Base-by-base conservation (phyloP, 1,140 invertebrate species). In the Cyphomyrmex costatus region DNA sequence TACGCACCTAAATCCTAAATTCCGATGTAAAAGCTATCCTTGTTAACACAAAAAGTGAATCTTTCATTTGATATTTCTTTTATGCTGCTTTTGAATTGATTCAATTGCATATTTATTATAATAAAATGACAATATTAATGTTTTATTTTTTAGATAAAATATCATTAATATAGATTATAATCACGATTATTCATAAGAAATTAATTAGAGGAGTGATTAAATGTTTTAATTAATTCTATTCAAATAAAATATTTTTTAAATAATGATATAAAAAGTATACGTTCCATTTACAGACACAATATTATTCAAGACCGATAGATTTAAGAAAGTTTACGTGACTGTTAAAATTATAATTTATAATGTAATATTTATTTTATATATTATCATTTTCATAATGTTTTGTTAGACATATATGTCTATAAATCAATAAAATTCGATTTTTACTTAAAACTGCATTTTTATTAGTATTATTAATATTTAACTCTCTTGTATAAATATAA, bases 21-120 rank as follows among this genome's bases (percentile, higher is more conserved):
- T 80, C 21, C 14, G 14, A 78, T 78, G n/a, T 66, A 80, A 51
- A 56, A 53, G 21, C 33, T 33, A 33, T 51, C 33, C 8, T 80
- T n/a, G 21, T 70, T 5, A 10, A 33, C 3, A 1, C 8, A 5
- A 46, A 63, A 79, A 65, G 14, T 42, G 14, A 14, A 53, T 65
- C 36, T 42, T 42, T 42, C 5, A 12, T 76, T 84, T 78, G 16
- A 70, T 16, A 3, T 65, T 79, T 58, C 19, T 60, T 36, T 27
- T 21, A 14, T 51, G 42, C 6, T 51, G n/a, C 10, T 53, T 19
- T 30, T 73, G 2, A 56, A 30, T 4, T 33, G n/a, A 53, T 73
- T 73, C 0, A 3, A 33, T 53, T 73, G 4, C 0, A 5, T 42
- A 36, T 42, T 66, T 65, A 65, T 33, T 66, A 12, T 12, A 21